Conservation (phyloP, 92 coral and sea anemone species). For the Pocillopora meandrina region DNA sequence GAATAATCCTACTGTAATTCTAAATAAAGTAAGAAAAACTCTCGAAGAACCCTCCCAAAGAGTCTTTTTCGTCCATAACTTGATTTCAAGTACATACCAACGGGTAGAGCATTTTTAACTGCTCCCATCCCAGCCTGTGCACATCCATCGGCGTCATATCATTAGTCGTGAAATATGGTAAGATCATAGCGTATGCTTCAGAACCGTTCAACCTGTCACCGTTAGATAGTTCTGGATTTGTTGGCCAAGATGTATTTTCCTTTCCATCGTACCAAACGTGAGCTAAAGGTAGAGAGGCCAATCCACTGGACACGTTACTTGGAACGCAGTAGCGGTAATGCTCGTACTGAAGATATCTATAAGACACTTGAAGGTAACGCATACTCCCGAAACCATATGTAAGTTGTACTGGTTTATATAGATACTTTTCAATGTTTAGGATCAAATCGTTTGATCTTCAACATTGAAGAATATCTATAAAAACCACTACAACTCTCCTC, state of each 20-base stretch:
- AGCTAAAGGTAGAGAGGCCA: conserved; percentile 74
- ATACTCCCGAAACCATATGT: not conserved
- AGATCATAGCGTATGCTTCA: conserved; percentile 67
- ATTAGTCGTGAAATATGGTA: conserved; percentile 93
- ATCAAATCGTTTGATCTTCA: no score
- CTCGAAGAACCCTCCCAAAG: no score
- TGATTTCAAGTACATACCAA: conserved; percentile 46
- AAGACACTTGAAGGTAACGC: not conserved
- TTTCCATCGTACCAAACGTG: conserved; percentile 82
- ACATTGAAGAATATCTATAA: not conserved
- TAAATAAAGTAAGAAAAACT: no score
- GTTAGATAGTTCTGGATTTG: conserved; percentile 78
- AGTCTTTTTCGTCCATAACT: not conserved
- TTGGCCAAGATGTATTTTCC: conserved; percentile 64
- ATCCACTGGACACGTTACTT: conserved; percentile 81
- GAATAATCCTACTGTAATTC: no score
- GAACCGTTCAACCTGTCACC: conserved; percentile 68
- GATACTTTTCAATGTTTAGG: no score
- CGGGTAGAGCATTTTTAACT: conserved; percentile 76
- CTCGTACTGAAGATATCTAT: conserved; percentile 76
- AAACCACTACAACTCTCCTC: not conserved
- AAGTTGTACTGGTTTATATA: no score
- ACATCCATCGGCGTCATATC: conserved; percentile 77
- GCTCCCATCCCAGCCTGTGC: conserved; percentile 69
- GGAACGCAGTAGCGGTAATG: conserved; percentile 88